Percentiles rank a stretch among this genome's conserved stretches.
These are phyloP conservation scores for Oligia fasciuncula DNA, from an alignment of 2,888 invertebrate genomes.

Conservation along the genomic window DNA sequence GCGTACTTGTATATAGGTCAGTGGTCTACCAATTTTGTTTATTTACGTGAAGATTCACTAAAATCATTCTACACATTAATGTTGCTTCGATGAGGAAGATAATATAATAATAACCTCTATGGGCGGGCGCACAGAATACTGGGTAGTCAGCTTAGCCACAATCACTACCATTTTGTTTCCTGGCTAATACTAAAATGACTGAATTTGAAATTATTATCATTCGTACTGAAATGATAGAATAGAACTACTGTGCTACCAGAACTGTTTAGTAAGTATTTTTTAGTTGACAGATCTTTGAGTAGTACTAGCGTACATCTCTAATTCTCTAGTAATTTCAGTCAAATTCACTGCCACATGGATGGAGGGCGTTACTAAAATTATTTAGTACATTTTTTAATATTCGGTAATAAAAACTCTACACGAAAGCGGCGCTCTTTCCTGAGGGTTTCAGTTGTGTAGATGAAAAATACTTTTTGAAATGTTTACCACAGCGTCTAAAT, in stretches of 20 bases:
- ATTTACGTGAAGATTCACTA: neutral
- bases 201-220: neutral
- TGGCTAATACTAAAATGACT: neutral
- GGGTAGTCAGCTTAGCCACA: neutral
- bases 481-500: constrained; percentile 87
- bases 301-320: constrained; percentile 29
- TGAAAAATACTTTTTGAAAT: constrained; percentile 84
- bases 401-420: constrained; percentile 67
- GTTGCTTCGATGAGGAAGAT: neutral
- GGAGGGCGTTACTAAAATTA: constrained; percentile 82
- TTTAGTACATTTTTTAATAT: constrained; percentile 51
- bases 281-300: constrained; percentile 24
- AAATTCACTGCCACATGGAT: constrained; percentile 77
- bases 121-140: neutral
- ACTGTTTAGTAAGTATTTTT: constrained; percentile 7
- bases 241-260: neutral
- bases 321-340: constrained; percentile 66
- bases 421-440: constrained; percentile 69
- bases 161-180: neutral
- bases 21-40: neutral
- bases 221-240: neutral
- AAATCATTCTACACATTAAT: neutral
- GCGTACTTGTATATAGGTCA: no score
- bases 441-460: constrained; percentile 73
- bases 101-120: neutral